Evolutionary conservation across 2,113 vertebrate species (phyloP).

Genomic region (Sapajus apella): DNA sequence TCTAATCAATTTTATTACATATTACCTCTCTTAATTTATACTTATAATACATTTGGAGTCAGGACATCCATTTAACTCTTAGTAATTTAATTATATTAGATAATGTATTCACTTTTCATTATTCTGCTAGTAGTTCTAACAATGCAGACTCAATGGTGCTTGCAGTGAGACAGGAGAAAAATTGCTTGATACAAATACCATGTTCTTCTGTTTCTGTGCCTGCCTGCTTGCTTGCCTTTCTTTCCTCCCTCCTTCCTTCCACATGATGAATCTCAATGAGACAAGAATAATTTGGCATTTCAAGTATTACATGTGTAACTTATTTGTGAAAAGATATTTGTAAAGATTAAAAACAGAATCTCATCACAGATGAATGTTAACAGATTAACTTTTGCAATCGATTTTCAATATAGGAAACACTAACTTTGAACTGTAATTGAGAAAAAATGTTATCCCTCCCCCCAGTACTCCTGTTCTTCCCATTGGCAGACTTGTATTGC

Average conservation of each 20-base stretch:
- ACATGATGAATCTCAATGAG: not conserved
- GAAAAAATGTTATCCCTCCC: not conserved
- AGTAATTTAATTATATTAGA: conserved; percentile 50
- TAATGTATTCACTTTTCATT: conserved; percentile 36
- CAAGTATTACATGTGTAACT: not conserved
- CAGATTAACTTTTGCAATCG: not conserved
- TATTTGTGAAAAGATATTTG: not conserved
- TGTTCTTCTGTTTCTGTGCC: not conserved
- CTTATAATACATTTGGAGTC: conserved; percentile 19
- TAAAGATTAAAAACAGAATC: not conserved
- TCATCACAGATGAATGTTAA: not conserved
- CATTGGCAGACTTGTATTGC: not conserved
- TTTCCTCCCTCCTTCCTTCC: not conserved
- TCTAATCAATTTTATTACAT: not conserved
- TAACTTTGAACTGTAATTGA: not conserved
- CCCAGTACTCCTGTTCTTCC: not conserved
- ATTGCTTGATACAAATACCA: not conserved
- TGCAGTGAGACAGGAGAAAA: not conserved
- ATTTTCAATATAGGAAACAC: not conserved
- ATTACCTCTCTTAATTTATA: conserved; percentile 53
- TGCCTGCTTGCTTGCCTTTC: not conserved
- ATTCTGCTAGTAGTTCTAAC: not conserved
- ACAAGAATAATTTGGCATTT: not conserved
- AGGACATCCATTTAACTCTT: conserved; percentile 31
- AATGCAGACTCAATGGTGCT: not conserved